phyloP scores from a whole-genome alignment of 2,797 vertebrate species.

The Oophaga sylvatica region DNA sequence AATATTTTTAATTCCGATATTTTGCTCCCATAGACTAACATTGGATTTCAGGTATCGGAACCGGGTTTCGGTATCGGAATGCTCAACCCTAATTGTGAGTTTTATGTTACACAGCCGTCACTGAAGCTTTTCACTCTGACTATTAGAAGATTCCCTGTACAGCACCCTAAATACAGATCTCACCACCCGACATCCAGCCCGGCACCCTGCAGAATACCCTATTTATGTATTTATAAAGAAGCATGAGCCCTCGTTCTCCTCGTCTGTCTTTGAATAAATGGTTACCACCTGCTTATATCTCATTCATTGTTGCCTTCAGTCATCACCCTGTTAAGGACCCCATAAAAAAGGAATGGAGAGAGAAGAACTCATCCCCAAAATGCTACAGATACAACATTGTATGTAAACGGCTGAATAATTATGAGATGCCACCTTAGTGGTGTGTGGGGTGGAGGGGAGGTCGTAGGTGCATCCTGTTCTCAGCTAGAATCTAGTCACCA shows the following conservation, averaged over 20 bases:
- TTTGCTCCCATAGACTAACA: no score
- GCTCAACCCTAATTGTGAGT: no score
- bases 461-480: no score
- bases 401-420: no score
- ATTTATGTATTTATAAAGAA: conserved; percentile 3
- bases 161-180: not conserved
- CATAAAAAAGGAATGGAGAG: not conserved
- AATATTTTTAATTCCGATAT: no score
- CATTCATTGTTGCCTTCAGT: not conserved
- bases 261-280: not conserved
- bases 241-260: not conserved
- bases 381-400: not conserved
- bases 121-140: not conserved
- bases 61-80: no score
- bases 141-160: not conserved
- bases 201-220: not conserved
- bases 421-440: no score
- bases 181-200: not conserved
- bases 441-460: no score
- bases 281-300: not conserved
- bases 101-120: not conserved
- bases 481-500: no score
- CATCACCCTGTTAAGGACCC: not conserved
- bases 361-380: not conserved
- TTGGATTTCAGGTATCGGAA: no score